These are phyloP conservation scores for Ceratothoa steindachneri DNA, from an alignment of 2,888 invertebrate species.

Conservation along the genomic window DNA sequence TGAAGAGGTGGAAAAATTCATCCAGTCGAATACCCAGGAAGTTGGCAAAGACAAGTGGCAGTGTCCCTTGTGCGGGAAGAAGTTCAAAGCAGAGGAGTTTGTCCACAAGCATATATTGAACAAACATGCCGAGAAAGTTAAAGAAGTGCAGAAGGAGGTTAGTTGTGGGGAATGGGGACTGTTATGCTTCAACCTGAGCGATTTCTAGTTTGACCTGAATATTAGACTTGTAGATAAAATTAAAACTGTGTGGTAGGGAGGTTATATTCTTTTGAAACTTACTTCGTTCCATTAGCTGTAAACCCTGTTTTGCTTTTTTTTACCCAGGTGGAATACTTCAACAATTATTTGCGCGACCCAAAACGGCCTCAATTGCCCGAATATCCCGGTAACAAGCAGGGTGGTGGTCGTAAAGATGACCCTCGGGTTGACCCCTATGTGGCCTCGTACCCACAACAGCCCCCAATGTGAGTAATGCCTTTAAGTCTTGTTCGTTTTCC, in stretches of 20 bases:
- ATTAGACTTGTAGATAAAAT: no score
- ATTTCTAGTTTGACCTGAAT: no score
- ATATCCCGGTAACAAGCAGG: constrained; percentile 63
- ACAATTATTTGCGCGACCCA: constrained; percentile 88
- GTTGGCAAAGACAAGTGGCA: constrained; percentile 97
- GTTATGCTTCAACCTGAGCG: not conserved
- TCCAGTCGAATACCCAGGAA: constrained; percentile 93
- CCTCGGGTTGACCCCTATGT: constrained; percentile 45
- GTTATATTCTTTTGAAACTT: no score
- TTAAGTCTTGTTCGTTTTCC: no score
- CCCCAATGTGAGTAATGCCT: constrained; percentile 49
- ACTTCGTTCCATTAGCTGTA: no score
- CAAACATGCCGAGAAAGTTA: constrained; percentile 93
- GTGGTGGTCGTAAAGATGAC: constrained; percentile 49
- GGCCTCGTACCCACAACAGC: constrained; percentile 47
- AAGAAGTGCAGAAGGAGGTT: constrained; percentile 92
- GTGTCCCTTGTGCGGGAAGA: constrained; percentile 96
- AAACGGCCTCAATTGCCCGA: constrained; percentile 91
- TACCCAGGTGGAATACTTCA: constrained; percentile 88
- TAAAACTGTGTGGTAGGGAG: no score
- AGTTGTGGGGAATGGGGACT: constrained; percentile 39
- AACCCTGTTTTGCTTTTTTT: no score
- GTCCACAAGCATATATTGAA: constrained; percentile 97
- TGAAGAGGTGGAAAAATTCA: constrained; percentile 84
- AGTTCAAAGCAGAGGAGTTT: constrained; percentile 97